A percentile compares a stretch with the other conserved stretches of the same genome.
Evolutionary conservation across 2,113 vertebrate species (phyloP).

Genomic region (mouse (Mus musculus)): DNA sequence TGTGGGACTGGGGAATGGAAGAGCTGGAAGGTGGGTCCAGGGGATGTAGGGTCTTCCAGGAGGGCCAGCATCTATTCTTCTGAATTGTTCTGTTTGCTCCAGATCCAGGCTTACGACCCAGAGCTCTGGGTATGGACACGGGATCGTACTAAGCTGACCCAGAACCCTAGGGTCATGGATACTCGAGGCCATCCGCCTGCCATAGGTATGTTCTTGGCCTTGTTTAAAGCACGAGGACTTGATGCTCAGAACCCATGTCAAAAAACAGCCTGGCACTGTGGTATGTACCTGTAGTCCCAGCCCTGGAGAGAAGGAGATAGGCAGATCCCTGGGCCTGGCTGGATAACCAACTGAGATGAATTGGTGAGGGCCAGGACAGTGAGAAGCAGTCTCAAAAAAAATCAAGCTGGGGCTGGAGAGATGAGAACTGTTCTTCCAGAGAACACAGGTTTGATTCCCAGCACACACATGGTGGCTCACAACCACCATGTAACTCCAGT

Average conservation of each 20-base stretch:
- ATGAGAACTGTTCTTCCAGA: not conserved
- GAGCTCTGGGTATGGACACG: conserved; percentile 50
- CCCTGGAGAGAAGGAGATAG: not conserved
- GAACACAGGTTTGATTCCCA: not conserved
- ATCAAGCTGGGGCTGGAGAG: not conserved
- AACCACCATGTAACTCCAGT: not conserved
- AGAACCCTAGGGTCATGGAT: fast-evolving
- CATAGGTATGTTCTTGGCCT: not conserved
- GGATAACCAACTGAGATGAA: not conserved
- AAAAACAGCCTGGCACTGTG: not conserved
- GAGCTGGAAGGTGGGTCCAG: not conserved
- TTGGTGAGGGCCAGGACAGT: not conserved
- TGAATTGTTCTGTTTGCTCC: not conserved
- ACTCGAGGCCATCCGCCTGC: not conserved
- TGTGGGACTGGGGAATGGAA: too few relatives aligned
- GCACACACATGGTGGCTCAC: not conserved
- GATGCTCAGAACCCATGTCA: not conserved
- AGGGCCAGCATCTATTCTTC: not conserved
- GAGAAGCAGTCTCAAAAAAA: not conserved
- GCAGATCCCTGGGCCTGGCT: not conserved
- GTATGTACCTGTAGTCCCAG: not conserved
- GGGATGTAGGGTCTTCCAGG: fast-evolving
- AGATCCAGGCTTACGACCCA: conserved; percentile 61
- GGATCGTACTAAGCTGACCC: not conserved
- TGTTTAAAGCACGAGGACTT: not conserved